Evolutionary conservation across 2,888 invertebrate genomes (phyloP), one percentile per base, ranked within the genome.

Genomic region (Allygus modestus): DNA sequence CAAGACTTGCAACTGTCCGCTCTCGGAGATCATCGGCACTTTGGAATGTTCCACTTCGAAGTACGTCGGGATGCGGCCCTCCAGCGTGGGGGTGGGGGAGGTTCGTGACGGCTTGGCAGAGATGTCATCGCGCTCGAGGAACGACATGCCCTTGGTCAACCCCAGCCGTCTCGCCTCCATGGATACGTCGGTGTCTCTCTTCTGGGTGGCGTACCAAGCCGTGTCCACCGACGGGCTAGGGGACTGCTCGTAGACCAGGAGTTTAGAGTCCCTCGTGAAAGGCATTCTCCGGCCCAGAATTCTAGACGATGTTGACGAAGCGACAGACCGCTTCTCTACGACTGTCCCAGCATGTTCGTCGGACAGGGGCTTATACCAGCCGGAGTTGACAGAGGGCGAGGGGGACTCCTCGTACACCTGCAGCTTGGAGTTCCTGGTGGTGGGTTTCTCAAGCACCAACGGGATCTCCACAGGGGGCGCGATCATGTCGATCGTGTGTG

Each of bases 161-260:
- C 41, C 33, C 0, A 73, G 12, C 15, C 12, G 20, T 17, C 33
- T 31, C n/a, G 31, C 69, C 31, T 69, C 37, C 33, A 12, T 7
- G 23, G 43, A 41, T 15, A 0, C 11, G 31, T 65, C 65, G 15
- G 1, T 28, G 26, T 2, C 28, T 28, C 37, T 28, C 28, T 28
- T 51, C 26, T 51, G 17, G 17, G 41, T n/a, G 33, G 23, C 28
- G 26, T 28, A n/a, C 82, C 82, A 82, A 0, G 31, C 17, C 20
- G 71, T 23, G 17, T 51, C 20, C 1, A 51, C 17, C 12, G 82
- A 82, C 46, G 20, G 71, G 1, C 28, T 2, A 2, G 82, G 82
- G 11, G 71, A 33, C 46, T 71, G 71, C 20, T 82, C 20, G n/a
- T 71, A 82, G 0, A 82, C 82, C 28, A 82, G 46, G 11, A 51